Base-by-base conservation (phyloP, 2,888 invertebrate genomes). In the Stenurella melanura region DNA sequence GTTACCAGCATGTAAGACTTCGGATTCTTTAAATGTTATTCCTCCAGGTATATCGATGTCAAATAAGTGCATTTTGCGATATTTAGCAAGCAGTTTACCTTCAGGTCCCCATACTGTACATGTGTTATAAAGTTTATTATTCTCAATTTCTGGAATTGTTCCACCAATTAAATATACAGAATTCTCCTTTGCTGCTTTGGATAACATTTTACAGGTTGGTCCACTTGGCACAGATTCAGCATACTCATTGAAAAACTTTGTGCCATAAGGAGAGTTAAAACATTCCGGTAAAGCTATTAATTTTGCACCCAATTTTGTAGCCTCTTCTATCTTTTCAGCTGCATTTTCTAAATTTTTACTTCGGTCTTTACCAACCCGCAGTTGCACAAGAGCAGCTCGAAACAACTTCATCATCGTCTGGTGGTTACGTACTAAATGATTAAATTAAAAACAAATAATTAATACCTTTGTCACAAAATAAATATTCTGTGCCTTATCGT, bases 211-310 rank as follows among this genome's bases (percentile, higher is more conserved):
- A 72, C 93, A 92, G 0, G 98, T 96, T 81, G 93, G 93, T 0
- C 98, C 96, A 18, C 91, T 89, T 0, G 97, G 97, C 69, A 98
- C 93, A 18, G 90, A 88, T 89, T 98, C 98, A 0, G 98, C 96
- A 78, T 86, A 87, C 84, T 96, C 93, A 0, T 93, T 90, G 88
- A 98, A 98, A 88, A 93, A 95, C 82, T 93, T 92, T 67, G 95
- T 95, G 74, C 98, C 98, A 89, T 98, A 98, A 0, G 98, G 98
- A 17, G 96, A 96, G 88, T 98, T 98, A 86, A 98, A 98, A 88
- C 97, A 98, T 90, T 98, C 98, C 11, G 96, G 95, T 7, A 96
- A 88, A 0, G 93, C 92, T 26, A 96, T 90, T 34, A 96, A 83
- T 60, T 93, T 91, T 0, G 95, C 94, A 69, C 92, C 90, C 79